Evolutionary conservation across 2,113 vertebrate genomes (phyloP).

Genomic region (rat (Rattus norvegicus)): DNA sequence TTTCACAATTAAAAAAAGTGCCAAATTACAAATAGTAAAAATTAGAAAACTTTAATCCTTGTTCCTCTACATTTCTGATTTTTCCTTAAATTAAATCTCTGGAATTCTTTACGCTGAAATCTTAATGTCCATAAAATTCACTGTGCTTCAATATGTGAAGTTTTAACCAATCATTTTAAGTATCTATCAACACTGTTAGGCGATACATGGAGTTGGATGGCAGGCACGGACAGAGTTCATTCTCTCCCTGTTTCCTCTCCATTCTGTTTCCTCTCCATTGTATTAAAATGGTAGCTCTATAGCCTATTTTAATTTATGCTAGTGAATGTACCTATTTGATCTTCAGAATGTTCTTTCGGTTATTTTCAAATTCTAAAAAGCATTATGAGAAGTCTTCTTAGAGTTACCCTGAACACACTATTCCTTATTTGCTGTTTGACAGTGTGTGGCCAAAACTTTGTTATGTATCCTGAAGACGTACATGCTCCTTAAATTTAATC

Average conservation of each 20-base stretch:
- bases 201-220: neutral
- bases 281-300: neutral
- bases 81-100: neutral
- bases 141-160: neutral
- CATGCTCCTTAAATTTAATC: conserved; percentile 3
- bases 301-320: neutral
- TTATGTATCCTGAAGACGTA: neutral
- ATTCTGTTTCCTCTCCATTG: neutral
- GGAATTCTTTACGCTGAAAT: conserved; percentile 12
- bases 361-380: conserved; percentile 6
- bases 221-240: neutral
- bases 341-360: neutral
- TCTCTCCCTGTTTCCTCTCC: neutral
- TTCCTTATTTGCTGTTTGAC: neutral
- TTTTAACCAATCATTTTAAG: neutral
- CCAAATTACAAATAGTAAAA: neutral
- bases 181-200: neutral
- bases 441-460: neutral
- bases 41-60: neutral
- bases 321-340: neutral
- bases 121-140: neutral
- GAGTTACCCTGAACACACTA: neutral
- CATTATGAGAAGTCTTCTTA: neutral
- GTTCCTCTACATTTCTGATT: neutral
- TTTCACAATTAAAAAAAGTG: neutral